Conservation (phyloP, 2,113 vertebrate species). For the Tetrao urogallus region DNA sequence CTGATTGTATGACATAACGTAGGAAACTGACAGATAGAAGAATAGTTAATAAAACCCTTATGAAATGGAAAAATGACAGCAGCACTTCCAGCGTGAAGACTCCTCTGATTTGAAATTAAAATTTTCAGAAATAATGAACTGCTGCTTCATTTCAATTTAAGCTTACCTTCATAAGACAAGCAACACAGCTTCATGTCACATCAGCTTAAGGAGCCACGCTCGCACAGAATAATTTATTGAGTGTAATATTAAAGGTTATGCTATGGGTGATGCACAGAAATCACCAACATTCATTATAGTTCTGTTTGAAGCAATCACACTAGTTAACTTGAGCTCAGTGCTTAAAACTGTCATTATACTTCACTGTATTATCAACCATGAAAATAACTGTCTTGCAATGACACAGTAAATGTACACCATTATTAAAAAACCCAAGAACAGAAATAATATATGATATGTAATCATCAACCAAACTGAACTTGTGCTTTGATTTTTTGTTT, state of each 20-base stretch:
- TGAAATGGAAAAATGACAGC: not conserved
- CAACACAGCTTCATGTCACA: rapidly evolving
- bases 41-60: not conserved
- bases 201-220: not conserved
- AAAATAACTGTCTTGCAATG: not conserved
- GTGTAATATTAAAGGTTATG: not conserved
- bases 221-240: not conserved
- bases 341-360: not conserved
- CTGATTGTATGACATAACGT: not conserved
- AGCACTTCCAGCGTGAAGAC: not conserved
- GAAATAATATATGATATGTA: not conserved
- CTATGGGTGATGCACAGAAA: not conserved
- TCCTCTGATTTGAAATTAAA: not conserved
- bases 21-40: not conserved
- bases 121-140: not conserved
- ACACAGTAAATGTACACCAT: not conserved
- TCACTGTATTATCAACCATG: not conserved
- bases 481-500: not conserved
- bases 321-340: not conserved
- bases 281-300: not conserved
- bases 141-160: not conserved
- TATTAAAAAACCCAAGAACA: not conserved
- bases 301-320: not conserved
- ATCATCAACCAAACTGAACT: not conserved
- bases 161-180: not conserved